Evolutionary conservation across 1,140 invertebrate genomes (phyloP).

Genomic region (Battus philenor): DNA sequence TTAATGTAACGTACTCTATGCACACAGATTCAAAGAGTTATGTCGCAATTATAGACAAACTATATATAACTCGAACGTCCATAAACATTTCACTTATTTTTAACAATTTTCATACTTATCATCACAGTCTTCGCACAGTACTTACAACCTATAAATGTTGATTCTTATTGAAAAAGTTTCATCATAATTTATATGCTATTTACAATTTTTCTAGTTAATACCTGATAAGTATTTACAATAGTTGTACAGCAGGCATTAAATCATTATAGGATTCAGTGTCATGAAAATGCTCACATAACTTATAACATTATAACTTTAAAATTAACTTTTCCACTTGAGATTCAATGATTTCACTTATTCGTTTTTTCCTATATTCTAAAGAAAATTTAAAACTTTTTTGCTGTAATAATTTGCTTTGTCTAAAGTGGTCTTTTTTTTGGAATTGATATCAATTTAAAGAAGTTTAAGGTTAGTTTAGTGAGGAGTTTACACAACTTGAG

Average conservation of each 20-base stretch:
- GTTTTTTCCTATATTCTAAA: not conserved
- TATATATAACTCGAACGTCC: slow-evolving; percentile 19
- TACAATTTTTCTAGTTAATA: slow-evolving; percentile 20
- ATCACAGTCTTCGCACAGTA: slow-evolving; percentile 68
- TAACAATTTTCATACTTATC: slow-evolving; percentile 49
- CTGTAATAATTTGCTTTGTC: no score
- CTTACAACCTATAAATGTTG: slow-evolving; percentile 35
- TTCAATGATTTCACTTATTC: not conserved
- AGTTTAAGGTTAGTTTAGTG: not conserved
- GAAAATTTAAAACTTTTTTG: no score
- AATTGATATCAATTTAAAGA: no score
- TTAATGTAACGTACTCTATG: no score
- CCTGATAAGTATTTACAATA: slow-evolving; percentile 24
- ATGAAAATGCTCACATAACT: slow-evolving; percentile 17
- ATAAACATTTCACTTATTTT: slow-evolving; percentile 36
- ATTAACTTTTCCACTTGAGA: not conserved
- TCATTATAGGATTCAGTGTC: slow-evolving; percentile 4
- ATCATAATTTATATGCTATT: slow-evolving; percentile 21
- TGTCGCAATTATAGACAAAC: no score
- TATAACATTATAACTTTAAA: not conserved
- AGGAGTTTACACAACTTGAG: slow-evolving; percentile 49
- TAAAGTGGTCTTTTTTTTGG: no score
- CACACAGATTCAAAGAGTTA: slow-evolving; percentile 7
- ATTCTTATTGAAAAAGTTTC: slow-evolving; percentile 25
- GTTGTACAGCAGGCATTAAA: no score